phyloP scores from a whole-genome alignment of 2,888 invertebrate species.

The Orchestes rusci region DNA sequence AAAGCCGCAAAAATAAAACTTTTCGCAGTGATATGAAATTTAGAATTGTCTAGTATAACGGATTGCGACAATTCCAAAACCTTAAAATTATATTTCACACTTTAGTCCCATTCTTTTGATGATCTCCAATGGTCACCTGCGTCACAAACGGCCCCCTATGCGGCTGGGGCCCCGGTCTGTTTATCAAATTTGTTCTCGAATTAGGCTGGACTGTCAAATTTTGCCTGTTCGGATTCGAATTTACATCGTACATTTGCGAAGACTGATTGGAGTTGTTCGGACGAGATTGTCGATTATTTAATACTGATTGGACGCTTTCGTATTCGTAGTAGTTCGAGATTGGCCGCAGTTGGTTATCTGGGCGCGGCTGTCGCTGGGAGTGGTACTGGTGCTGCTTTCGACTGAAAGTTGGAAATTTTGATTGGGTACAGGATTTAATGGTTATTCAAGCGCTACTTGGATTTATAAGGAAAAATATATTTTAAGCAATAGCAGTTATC shows the following conservation, averaged over 20 bases:
- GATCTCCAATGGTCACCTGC: conserved; percentile 55
- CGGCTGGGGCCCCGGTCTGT: conserved; percentile 21
- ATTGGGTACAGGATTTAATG: background rate
- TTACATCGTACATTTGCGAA: conserved; percentile 7
- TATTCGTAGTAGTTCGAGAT: conserved; percentile 82
- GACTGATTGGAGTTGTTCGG: conserved; percentile 6
- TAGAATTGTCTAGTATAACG: too few species aligned
- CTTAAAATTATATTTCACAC: conserved; percentile 33
- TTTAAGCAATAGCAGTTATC: background rate
- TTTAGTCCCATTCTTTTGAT: conserved; percentile 42
- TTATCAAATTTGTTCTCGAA: conserved; percentile 13
- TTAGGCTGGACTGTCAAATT: conserved; percentile 14
- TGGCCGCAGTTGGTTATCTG: conserved; percentile 53
- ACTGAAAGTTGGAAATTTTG: conserved; percentile 42
- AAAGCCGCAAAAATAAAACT: too few species aligned
- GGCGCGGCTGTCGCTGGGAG: conserved; percentile 50
- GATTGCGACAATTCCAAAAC: too few species aligned
- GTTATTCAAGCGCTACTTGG: background rate
- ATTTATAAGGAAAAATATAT: background rate
- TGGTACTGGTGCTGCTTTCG: conserved; percentile 63
- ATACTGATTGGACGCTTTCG: conserved; percentile 65
- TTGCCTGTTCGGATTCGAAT: conserved; percentile 15
- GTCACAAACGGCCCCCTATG: conserved; percentile 52
- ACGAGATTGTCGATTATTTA: conserved; percentile 33
- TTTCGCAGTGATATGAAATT: too few species aligned